Percentiles rank a stretch among this genome's conserved stretches.
Evolutionary conservation across 2,113 vertebrate genomes (phyloP).

Genomic region (Salvelinus fontinalis): DNA sequence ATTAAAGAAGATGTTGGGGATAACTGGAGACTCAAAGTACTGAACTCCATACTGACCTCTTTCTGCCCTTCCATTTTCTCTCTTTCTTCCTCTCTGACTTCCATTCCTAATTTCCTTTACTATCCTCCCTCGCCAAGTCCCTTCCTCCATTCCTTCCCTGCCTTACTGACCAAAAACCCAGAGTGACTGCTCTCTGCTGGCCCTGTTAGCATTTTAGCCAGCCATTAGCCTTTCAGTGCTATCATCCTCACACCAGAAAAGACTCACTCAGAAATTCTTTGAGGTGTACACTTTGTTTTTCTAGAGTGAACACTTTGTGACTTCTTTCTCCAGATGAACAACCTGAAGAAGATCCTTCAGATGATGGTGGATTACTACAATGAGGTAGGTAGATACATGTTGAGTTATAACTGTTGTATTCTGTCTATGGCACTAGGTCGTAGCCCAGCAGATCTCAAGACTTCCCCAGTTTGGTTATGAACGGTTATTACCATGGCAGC

Average conservation of each 20-base stretch:
- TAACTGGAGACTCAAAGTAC: constrained; percentile 97
- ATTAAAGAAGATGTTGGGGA: constrained; percentile 93
- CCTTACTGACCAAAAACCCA: neutral
- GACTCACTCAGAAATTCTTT: too few relatives aligned
- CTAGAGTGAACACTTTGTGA: neutral
- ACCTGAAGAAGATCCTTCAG: constrained; percentile 97
- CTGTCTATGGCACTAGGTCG: neutral
- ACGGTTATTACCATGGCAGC: too few relatives aligned
- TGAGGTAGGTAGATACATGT: constrained; percentile 79
- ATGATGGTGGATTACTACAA: constrained; percentile 93
- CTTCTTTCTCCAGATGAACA: constrained; percentile 82
- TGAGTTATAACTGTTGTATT: neutral
- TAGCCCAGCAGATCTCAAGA: neutral
- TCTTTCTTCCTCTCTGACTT: neutral
- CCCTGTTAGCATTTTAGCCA: neutral
- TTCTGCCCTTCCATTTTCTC: neutral
- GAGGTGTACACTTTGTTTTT: too few relatives aligned
- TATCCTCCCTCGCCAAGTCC: neutral
- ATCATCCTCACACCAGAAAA: too few relatives aligned
- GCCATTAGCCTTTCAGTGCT: too few relatives aligned
- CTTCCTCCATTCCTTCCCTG: neutral
- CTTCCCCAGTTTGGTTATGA: too few relatives aligned
- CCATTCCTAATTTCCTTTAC: neutral
- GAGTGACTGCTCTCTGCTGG: constrained; percentile 2
- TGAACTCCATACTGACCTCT: neutral